Percentiles rank a stretch among this genome's conserved stretches.
Conservation (phyloP, 2,888 invertebrate species). For the Bursaphelenchus okinawaensis region DNA sequence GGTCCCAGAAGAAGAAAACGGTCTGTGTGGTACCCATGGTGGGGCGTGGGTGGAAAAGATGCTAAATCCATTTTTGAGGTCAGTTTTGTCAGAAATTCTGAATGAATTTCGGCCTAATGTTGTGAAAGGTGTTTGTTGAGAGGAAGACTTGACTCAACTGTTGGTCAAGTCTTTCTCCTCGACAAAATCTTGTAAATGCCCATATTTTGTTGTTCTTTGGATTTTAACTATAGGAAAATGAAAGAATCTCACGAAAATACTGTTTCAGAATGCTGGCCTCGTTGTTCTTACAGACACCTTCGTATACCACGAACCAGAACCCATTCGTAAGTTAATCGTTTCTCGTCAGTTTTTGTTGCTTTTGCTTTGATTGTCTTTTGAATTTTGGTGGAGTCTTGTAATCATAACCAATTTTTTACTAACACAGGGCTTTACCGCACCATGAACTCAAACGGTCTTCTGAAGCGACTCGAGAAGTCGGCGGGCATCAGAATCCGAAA, state of each 20-base stretch:
- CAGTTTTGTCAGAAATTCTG: background rate
- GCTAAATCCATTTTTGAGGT: conserved; percentile 58
- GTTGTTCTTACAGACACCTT: conserved; percentile 58
- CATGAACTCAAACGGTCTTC: background rate
- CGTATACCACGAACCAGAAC: conserved; percentile 53
- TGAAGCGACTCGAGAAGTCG: background rate
- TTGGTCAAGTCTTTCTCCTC: no score
- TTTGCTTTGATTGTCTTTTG: background rate
- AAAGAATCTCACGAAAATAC: background rate
- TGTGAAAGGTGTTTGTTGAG: no score
- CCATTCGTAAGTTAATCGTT: conserved; percentile 40
- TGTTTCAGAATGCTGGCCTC: conserved; percentile 57
- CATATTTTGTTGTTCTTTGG: no score
- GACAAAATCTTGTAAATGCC: no score
- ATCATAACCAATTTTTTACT: background rate
- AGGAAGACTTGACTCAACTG: no score
- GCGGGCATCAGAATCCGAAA: conserved; percentile 14
- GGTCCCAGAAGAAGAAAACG: conserved; percentile 19
- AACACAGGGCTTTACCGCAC: background rate
- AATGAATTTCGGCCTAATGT: no score
- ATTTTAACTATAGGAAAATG: background rate
- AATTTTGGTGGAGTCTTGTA: background rate
- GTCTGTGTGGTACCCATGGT: conserved; percentile 57
- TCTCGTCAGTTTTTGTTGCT: background rate
- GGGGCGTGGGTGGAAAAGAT: conserved; percentile 59